Base-by-base conservation (phyloP, 2,797 vertebrate genomes). In the Helicolenus hilgendorfi region DNA sequence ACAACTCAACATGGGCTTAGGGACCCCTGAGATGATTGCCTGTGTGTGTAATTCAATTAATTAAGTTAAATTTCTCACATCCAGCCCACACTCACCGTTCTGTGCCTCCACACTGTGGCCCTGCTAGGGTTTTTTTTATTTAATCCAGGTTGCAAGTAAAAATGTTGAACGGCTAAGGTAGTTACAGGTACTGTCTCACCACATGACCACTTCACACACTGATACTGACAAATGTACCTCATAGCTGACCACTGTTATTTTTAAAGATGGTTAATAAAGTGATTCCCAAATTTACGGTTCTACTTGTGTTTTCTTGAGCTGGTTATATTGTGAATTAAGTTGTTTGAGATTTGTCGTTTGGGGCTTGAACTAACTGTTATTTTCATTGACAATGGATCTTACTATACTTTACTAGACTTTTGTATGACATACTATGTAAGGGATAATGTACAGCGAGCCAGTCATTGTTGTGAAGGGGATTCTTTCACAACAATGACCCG, bases 231-330 rank as follows among this genome's bases (percentile, higher is more conserved):
- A 69, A 72, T 72, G 64, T 77, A 70, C 70, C 53, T 77, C 20
- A n/a, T 3, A 63, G 26, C 4, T 64, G 56, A 64, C 22, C 10
- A 4, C 70, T 58, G 74, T 35, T 15, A n/a, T n/a, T 36, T 63
- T 72, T 41, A 71, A 67, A 58, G 26, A 71, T 62, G n/a, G 26
- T 29, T 70, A 92, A 88, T 88, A 87, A 94, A 93, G 65, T 0
- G 0, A 62, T 83, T 85, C 5, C 3, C 1, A 81, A 63, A 73
- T 41, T 20, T 6, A 26, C 29, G 3, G 2, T 14, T 78, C 31
- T 35, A 2, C 11, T 45, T 56, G 24, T 63, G 29, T 63, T 63
- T 27, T 11, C 3, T 41, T 62, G 24, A 55, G 38, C 31, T 20
- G 9, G 29, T 62, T 18, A n/a, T 15, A 29, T 27, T 14, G 53